These are phyloP conservation scores for Xylocopa sonorina DNA, from an alignment of 1,140 invertebrate genomes.

Conservation along the genomic window DNA sequence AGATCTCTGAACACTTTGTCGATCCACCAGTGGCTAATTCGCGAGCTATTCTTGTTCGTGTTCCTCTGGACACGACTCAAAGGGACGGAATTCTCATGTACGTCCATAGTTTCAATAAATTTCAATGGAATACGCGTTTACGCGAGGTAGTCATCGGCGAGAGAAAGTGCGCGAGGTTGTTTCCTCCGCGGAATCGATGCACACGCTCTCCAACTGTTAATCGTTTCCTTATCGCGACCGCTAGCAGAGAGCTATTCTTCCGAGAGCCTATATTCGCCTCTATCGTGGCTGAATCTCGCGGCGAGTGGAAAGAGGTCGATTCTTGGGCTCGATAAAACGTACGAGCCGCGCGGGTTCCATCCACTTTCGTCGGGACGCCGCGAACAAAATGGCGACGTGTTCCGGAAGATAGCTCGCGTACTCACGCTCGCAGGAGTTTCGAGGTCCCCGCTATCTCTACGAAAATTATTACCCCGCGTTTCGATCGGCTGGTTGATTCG, in stretches of 20 bases:
- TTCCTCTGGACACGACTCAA: no score
- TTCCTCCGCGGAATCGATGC: not conserved
- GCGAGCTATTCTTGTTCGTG: not conserved
- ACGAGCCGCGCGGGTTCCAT: not conserved
- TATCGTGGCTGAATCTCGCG: constrained; percentile 6
- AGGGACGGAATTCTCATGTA: no score
- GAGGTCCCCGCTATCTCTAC: not conserved
- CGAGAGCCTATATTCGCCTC: not conserved
- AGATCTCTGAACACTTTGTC: not conserved
- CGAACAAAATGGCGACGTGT: not conserved
- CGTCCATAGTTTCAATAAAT: no score
- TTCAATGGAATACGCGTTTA: no score
- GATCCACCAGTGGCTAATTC: no score
- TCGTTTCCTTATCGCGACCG: constrained; percentile 15
- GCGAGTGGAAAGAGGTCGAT: constrained; percentile 15
- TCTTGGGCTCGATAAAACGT: constrained; percentile 2
- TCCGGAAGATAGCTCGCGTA: not conserved
- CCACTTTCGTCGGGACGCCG: not conserved
- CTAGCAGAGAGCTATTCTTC: not conserved
- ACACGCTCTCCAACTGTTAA: not conserved
- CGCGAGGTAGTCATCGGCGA: no score
- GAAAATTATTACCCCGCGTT: not conserved
- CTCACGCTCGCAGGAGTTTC: not conserved
- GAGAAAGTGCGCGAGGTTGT: not conserved
- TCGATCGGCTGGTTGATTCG: not conserved